phyloP scores from a whole-genome alignment of 1,140 invertebrate genomes.

The Drosophila arizonae region DNA sequence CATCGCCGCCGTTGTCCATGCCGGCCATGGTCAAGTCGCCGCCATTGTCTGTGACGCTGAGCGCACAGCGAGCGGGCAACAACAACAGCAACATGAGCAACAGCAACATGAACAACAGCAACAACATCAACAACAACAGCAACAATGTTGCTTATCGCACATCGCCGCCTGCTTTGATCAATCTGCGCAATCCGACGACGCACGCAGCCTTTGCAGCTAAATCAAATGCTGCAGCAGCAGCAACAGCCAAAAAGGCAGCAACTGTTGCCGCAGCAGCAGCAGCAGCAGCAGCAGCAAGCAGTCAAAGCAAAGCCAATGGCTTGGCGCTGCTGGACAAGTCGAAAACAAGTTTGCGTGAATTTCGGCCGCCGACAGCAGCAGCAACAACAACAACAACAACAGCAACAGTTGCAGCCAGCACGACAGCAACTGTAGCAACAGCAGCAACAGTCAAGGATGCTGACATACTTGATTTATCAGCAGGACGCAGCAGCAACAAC shows the following conservation, averaged over 20 bases:
- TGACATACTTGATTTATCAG: slow-evolving; percentile 79
- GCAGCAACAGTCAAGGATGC: slow-evolving; percentile 56
- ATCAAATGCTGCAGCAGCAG: slow-evolving; percentile 16
- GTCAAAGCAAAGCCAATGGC: slow-evolving; percentile 62
- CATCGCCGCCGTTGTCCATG: slow-evolving; percentile 36
- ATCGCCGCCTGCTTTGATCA: slow-evolving; percentile 77
- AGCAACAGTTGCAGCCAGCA: slow-evolving; percentile 1
- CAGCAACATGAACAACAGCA: slow-evolving; percentile 25
- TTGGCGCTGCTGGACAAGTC: slow-evolving; percentile 50
- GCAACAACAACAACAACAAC: slow-evolving; percentile 16
- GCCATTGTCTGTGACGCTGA: slow-evolving; percentile 61
- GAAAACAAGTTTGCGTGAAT: slow-evolving; percentile 76
- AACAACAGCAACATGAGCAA: slow-evolving; percentile 7
- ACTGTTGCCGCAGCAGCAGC: neutral
- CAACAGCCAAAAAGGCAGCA: slow-evolving; percentile 49
- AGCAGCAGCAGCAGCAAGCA: slow-evolving; percentile 11
- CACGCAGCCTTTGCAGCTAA: slow-evolving; percentile 59
- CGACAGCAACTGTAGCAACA: slow-evolving; percentile 11
- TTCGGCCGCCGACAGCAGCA: slow-evolving; percentile 52
- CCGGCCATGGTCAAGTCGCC: slow-evolving; percentile 70
- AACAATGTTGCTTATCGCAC: slow-evolving; percentile 63
- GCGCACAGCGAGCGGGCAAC: slow-evolving; percentile 20
- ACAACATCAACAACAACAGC: neutral
- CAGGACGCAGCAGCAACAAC: slow-evolving; percentile 33
- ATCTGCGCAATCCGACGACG: slow-evolving; percentile 60